phyloP scores from a whole-genome alignment of 2,113 vertebrate genomes.

The Rhadina sibilatrix region DNA sequence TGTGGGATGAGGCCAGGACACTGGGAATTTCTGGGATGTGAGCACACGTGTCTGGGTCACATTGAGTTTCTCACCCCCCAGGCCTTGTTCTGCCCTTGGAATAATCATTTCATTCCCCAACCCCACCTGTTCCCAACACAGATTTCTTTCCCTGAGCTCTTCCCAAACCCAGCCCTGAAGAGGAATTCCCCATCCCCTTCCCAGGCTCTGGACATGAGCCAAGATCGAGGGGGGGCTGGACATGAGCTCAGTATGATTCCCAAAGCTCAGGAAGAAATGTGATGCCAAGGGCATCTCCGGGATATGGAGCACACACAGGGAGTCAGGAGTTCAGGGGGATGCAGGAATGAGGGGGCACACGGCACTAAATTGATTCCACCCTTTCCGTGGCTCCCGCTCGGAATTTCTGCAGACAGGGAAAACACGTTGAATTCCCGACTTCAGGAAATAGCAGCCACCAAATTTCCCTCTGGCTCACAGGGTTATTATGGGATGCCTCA shows the following conservation, averaged over 20 bases:
- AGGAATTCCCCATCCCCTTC: neutral
- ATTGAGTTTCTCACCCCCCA: neutral
- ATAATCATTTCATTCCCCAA: neutral
- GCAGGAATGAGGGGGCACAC: neutral
- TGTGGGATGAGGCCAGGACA: neutral
- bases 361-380: neutral
- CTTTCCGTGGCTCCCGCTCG: neutral
- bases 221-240: neutral
- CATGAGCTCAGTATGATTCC: neutral
- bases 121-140: fast-evolving
- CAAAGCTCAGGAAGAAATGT: neutral
- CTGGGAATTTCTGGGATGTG: neutral
- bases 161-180: neutral
- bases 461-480: neutral
- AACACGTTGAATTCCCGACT: fast-evolving
- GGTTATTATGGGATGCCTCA: neutral
- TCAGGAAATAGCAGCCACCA: neutral
- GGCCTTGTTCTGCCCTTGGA: neutral
- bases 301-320: neutral
- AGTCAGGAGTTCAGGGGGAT: neutral
- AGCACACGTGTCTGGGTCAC: fast-evolving
- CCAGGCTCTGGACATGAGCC: neutral
- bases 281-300: neutral
- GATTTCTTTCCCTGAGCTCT: neutral
- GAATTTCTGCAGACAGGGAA: neutral